These are phyloP conservation scores for Acipenser transmontanus DNA, from an alignment of 2,797 vertebrate species.

Conservation along the genomic window DNA sequence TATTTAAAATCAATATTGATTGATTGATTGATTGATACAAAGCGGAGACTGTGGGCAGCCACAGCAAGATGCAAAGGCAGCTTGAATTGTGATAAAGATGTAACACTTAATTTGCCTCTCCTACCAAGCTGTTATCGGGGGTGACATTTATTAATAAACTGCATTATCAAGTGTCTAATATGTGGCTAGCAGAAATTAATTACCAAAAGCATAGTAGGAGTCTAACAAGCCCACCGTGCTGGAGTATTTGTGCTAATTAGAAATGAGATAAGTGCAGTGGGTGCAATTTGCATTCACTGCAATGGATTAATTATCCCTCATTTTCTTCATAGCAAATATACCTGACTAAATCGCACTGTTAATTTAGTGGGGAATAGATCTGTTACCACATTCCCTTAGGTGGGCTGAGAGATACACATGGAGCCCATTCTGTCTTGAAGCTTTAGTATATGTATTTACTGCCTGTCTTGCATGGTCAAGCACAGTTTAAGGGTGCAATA, in stretches of 20 bases:
- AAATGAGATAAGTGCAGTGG: constrained; percentile 78
- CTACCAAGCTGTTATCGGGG: constrained; percentile 63
- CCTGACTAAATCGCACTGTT: constrained; percentile 70
- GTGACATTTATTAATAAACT: constrained; percentile 73
- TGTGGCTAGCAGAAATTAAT: constrained; percentile 73
- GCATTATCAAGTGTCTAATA: constrained; percentile 72
- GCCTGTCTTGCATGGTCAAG: background rate
- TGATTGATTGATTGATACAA: too few relatives aligned
- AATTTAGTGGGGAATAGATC: constrained; percentile 67
- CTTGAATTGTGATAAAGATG: background rate
- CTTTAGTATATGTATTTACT: background rate
- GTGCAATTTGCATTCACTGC: constrained; percentile 75
- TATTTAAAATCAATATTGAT: too few relatives aligned
- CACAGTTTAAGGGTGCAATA: too few relatives aligned
- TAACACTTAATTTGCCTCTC: constrained; percentile 58
- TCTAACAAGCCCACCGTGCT: constrained; percentile 68
- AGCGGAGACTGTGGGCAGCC: background rate
- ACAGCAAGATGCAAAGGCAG: constrained; percentile 2
- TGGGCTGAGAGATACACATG: constrained; percentile 20
- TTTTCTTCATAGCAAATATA: constrained; percentile 71
- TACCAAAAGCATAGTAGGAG: constrained; percentile 67
- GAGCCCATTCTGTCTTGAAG: background rate
- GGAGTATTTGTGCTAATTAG: constrained; percentile 74
- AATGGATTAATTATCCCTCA: constrained; percentile 71
- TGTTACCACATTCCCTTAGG: constrained; percentile 65